These are phyloP conservation scores for Hormiphora californensis DNA, from an alignment of 37 sponge, comb jelly and placozoan species.

Conservation along the genomic window DNA sequence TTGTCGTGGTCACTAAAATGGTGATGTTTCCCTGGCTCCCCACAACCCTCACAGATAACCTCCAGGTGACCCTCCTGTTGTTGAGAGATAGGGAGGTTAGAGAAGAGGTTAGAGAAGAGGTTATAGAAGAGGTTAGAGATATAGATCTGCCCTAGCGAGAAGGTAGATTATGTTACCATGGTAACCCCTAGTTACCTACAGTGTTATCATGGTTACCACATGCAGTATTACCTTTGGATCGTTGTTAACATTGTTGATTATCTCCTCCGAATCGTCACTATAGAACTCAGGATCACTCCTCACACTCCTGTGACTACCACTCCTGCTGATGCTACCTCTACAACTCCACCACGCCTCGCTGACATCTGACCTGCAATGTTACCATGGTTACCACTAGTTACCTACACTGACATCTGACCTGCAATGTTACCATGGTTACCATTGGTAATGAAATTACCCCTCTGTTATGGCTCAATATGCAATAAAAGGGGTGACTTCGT, in stretches of 20 bases:
- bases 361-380: conserved; percentile 20
- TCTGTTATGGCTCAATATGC: too few relatives aligned
- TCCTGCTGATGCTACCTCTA: conserved; percentile 8
- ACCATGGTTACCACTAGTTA: too few relatives aligned
- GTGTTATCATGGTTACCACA: not conserved
- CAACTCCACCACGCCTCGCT: conserved; percentile 52
- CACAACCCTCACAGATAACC: not conserved
- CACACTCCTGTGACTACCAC: not conserved
- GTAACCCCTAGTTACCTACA: too few relatives aligned
- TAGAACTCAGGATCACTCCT: conserved; percentile 8
- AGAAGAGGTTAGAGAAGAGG: not conserved
- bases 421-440: too few relatives aligned
- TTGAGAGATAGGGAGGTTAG: not conserved
- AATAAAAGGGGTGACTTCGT: too few relatives aligned
- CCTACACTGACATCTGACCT: conserved; percentile 45
- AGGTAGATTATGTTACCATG: too few relatives aligned
- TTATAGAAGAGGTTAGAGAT: not conserved
- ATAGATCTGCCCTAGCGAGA: too few relatives aligned
- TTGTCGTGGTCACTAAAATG: not conserved
- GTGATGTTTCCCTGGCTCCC: conserved; percentile 7
- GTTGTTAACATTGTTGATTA: not conserved
- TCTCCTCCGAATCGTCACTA: conserved; percentile 52
- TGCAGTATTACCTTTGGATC: not conserved
- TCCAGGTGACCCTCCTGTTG: not conserved
- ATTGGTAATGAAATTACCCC: too few relatives aligned